These are phyloP conservation scores for Takifugu bimaculatus DNA, from an alignment of 2,113 vertebrate species.

Conservation along the genomic window DNA sequence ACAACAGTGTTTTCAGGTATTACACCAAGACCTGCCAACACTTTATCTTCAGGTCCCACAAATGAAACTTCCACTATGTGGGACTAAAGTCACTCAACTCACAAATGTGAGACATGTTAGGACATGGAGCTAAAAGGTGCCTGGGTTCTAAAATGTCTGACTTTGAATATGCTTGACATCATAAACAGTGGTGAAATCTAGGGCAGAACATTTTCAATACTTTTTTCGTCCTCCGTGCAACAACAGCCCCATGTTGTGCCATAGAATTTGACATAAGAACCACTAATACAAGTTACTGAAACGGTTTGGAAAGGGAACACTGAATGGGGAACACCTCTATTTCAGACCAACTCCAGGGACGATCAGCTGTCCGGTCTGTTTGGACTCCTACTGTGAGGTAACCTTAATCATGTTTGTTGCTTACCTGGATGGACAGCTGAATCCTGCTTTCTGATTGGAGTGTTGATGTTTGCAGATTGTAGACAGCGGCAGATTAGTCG, in stretches of 20 bases:
- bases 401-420: slow-evolving; percentile 27
- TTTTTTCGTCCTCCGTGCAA: no score
- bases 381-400: slow-evolving; percentile 90
- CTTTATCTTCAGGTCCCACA: neutral
- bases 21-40: neutral
- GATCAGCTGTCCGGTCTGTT: slow-evolving; percentile 88
- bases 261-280: no score
- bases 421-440: neutral
- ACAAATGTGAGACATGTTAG: neutral
- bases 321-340: neutral
- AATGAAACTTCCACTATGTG: neutral
- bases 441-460: slow-evolving; percentile 11
- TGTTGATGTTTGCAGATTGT: slow-evolving; percentile 75
- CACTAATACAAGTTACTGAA: no score
- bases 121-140: no score
- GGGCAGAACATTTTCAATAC: no score
- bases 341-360: slow-evolving; percentile 77
- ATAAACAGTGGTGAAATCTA: no score
- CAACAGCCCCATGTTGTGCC: no score
- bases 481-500: slow-evolving; percentile 86
- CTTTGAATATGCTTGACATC: neutral
- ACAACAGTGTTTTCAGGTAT: slow-evolving; percentile 50
- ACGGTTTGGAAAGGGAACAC: neutral
- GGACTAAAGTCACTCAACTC: neutral
- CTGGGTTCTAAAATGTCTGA: neutral